phyloP scores from a whole-genome alignment of 2,113 vertebrate genomes.

The Heterocephalus glaber region DNA sequence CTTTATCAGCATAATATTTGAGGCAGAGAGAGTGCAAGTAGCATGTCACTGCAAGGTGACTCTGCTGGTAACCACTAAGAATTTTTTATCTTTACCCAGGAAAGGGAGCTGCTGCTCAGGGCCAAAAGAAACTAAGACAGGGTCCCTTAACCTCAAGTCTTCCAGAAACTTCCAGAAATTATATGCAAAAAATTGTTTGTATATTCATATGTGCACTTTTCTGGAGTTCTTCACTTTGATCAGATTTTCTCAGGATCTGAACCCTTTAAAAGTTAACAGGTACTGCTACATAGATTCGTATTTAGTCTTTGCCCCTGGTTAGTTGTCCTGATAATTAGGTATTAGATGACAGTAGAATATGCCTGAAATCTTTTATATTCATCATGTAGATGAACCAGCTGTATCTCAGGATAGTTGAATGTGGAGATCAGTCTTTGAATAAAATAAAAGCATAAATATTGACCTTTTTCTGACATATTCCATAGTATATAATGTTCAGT shows the following conservation, averaged over 20 bases:
- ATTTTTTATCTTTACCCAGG: conserved; percentile 36
- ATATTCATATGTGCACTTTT: conserved; percentile 20
- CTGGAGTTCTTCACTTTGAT: conserved; percentile 22
- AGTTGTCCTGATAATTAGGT: conserved; percentile 16
- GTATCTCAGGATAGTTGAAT: background rate
- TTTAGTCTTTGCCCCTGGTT: conserved; percentile 10
- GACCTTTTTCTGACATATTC: conserved; percentile 23
- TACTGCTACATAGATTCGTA: conserved; percentile 2
- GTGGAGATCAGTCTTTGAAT: conserved; percentile 3
- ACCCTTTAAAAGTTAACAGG: background rate
- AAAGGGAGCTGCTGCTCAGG: background rate
- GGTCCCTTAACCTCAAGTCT: conserved; percentile 24
- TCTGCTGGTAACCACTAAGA: conserved; percentile 47
- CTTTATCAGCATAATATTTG: conserved; percentile 1
- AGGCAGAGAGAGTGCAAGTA: conserved; percentile 36
- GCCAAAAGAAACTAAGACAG: conserved; percentile 36
- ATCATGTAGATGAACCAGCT: background rate
- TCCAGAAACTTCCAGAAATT: background rate
- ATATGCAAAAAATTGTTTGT: background rate
- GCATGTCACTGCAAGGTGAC: conserved; percentile 20
- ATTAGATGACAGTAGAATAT: conserved; percentile 6
- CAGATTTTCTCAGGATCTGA: conserved; percentile 23
- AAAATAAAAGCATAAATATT: conserved; percentile 33
- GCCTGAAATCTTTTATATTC: background rate
- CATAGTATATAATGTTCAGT: background rate